phyloP scores from a whole-genome alignment of 2,888 invertebrate species.

The Schizaphis graminum region DNA sequence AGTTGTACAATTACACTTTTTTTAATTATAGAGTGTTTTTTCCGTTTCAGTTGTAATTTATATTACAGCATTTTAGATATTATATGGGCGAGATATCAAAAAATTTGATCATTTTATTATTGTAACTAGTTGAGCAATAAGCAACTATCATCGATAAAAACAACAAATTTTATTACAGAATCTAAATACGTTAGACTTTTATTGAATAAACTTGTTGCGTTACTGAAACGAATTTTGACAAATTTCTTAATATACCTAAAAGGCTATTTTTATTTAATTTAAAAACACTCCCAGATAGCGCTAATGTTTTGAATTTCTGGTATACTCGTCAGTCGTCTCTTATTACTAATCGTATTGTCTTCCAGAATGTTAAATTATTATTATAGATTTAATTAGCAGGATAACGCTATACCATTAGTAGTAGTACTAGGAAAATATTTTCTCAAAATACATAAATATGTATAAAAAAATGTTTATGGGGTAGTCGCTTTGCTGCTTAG shows the following conservation, averaged over 20 bases:
- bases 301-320: not conserved
- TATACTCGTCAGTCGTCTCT: not conserved
- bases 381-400: not conserved
- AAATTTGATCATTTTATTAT: not conserved
- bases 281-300: constrained; percentile 16
- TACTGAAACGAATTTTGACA: not conserved
- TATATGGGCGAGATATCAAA: not conserved
- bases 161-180: not conserved
- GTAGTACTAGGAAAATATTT: not conserved
- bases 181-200: not conserved
- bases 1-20: not conserved
- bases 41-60: not conserved
- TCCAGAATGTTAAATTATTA: not conserved
- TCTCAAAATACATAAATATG: not conserved
- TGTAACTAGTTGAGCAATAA: not conserved
- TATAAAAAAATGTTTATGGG: not conserved
- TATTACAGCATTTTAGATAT: not conserved
- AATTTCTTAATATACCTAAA: constrained; percentile 1
- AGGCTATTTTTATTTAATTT: not conserved
- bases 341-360: not conserved
- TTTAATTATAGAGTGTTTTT: not conserved
- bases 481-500: not conserved
- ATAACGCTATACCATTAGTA: not conserved
- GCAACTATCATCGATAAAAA: not conserved
- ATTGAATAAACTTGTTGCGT: constrained; percentile 44